Evolutionary conservation across 2,888 invertebrate species (phyloP).

Genomic region (Gryllus longicercus): DNA sequence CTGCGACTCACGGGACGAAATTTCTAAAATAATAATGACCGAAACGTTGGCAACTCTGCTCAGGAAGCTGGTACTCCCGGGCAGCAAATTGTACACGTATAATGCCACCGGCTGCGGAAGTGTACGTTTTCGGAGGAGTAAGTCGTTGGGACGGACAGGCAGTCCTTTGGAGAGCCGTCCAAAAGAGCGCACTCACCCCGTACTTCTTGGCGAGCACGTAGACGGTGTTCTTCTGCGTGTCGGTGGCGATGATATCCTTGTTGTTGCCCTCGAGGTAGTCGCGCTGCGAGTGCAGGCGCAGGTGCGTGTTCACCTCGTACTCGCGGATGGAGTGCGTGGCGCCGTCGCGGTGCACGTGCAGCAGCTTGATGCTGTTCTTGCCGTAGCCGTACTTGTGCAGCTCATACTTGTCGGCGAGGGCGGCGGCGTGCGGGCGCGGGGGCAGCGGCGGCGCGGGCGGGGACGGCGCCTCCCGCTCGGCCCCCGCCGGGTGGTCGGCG

Average conservation of each 20-base stretch:
- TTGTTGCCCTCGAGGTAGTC: slow-evolving; percentile 75
- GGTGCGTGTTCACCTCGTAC: slow-evolving; percentile 68
- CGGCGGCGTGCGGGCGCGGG: neutral
- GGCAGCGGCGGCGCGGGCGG: neutral
- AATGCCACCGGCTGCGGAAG: too few relatives aligned
- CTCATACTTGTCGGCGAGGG: slow-evolving; percentile 50
- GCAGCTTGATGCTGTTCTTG: slow-evolving; percentile 69
- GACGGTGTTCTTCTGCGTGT: slow-evolving; percentile 79
- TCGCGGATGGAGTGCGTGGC: slow-evolving; percentile 68
- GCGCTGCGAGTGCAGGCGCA: slow-evolving; percentile 65
- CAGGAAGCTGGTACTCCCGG: too few relatives aligned
- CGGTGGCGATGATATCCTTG: slow-evolving; percentile 74
- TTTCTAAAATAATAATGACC: too few relatives aligned
- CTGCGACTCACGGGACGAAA: too few relatives aligned
- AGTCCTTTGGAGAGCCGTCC: too few relatives aligned
- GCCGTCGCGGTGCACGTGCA: slow-evolving; percentile 66
- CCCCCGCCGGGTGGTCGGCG: neutral
- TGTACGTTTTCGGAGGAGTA: too few relatives aligned
- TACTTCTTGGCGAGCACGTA: slow-evolving; percentile 74
- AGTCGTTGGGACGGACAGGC: too few relatives aligned
- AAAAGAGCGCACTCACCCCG: slow-evolving; percentile 52
- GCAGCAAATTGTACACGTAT: too few relatives aligned
- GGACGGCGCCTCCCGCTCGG: neutral
- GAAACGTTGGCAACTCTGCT: too few relatives aligned
- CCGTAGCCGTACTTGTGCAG: slow-evolving; percentile 68